These are phyloP conservation scores for rat (Rattus norvegicus) DNA, from an alignment of 2,113 vertebrate species.

Conservation along the genomic window DNA sequence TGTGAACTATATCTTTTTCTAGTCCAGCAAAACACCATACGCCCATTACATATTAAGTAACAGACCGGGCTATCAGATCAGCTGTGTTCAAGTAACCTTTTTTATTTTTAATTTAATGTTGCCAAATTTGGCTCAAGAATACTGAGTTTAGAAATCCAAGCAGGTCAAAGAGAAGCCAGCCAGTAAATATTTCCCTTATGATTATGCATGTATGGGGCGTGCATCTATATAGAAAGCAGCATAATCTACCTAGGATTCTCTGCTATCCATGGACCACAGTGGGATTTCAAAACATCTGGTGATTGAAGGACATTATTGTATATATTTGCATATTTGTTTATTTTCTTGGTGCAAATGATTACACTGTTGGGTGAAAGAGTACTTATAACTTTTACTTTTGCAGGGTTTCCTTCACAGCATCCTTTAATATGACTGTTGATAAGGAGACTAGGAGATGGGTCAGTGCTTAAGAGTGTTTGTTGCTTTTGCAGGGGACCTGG, in stretches of 20 bases:
- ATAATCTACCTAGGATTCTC: not conserved
- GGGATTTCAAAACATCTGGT: not conserved
- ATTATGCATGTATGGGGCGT: not conserved
- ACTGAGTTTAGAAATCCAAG: not conserved
- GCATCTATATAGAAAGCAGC: not conserved
- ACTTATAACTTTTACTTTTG: conserved; percentile 12
- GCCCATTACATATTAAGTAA: not conserved
- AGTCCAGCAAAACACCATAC: not conserved
- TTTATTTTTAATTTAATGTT: not conserved
- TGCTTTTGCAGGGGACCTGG: not conserved
- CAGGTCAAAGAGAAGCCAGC: not conserved
- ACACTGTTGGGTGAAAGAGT: conserved; percentile 27
- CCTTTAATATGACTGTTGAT: not conserved
- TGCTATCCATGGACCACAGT: not conserved
- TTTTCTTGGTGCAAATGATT: conserved; percentile 5
- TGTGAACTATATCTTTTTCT: not conserved
- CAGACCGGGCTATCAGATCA: not conserved
- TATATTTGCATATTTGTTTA: conserved; percentile 30
- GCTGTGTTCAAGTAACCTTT: not conserved
- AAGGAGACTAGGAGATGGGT: not conserved
- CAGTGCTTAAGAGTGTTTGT: not conserved
- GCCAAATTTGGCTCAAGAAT: not conserved
- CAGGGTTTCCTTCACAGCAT: not conserved
- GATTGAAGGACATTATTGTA: not conserved
- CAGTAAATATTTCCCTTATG: not conserved